Conservation (phyloP, 2,797 vertebrate genomes). For the Manis pentadactyla region DNA sequence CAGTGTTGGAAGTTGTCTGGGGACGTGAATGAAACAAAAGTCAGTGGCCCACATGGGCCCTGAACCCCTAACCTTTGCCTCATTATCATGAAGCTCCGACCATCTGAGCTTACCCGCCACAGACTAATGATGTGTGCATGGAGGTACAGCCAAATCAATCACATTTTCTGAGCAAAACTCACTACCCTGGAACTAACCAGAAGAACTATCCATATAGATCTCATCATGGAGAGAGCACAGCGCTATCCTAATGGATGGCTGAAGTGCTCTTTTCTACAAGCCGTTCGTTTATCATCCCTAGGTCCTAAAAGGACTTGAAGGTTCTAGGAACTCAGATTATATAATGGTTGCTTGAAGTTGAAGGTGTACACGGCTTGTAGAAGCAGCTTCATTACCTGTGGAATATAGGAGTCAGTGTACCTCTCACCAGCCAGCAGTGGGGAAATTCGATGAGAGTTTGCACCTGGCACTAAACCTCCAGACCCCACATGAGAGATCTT, state of each 20-base stretch:
- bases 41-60: conserved; percentile 74
- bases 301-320: neutral
- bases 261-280: neutral
- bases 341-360: no score
- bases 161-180: conserved; percentile 53
- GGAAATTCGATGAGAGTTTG: neutral
- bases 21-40: conserved; percentile 60
- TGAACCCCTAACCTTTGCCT: conserved; percentile 75
- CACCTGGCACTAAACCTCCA: no score
- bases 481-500: neutral
- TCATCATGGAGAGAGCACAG: neutral
- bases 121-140: conserved; percentile 64
- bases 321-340: neutral
- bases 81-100: conserved; percentile 67
- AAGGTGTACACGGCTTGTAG: accelerated
- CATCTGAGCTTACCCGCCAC: conserved; percentile 72
- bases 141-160: conserved; percentile 67
- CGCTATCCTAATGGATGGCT: neutral
- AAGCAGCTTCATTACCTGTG: neutral
- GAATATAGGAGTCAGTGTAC: neutral
- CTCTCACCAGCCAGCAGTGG: neutral
- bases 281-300: neutral
- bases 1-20: conserved; percentile 42
- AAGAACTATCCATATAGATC: neutral
- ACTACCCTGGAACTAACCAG: neutral